phyloP scores from a whole-genome alignment of 1,140 invertebrate genomes.

The Drosophila gunungcola region DNA sequence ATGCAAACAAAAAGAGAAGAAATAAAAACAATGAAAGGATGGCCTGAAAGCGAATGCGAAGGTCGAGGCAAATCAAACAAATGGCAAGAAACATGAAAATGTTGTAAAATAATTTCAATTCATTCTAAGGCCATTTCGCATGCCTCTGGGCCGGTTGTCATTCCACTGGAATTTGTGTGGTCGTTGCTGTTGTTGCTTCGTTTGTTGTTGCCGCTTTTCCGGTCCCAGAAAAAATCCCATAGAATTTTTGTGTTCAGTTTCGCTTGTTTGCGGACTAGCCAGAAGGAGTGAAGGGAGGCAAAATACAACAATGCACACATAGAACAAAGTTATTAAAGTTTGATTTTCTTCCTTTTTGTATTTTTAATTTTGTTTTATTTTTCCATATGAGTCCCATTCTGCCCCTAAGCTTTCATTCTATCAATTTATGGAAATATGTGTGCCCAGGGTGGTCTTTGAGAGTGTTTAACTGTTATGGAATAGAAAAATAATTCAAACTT shows the following conservation, averaged over 20 bases:
- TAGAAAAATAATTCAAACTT: not conserved
- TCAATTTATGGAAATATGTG: constrained; percentile 40
- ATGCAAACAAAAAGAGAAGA: constrained; percentile 41
- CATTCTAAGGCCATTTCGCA: constrained; percentile 52
- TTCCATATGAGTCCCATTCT: constrained; percentile 22
- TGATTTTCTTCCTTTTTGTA: constrained; percentile 32
- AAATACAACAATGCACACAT: constrained; percentile 13
- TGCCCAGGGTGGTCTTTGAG: not conserved
- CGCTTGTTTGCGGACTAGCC: constrained; percentile 54
- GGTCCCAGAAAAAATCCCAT: constrained; percentile 19
- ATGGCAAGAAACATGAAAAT: constrained; percentile 71
- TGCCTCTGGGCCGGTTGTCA: constrained; percentile 43
- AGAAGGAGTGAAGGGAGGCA: constrained; percentile 18
- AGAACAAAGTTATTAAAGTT: constrained; percentile 39
- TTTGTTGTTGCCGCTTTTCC: constrained; percentile 25
- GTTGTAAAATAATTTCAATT: constrained; percentile 82
- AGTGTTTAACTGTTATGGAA: not conserved
- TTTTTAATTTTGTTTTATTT: constrained; percentile 25
- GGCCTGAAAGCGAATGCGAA: constrained; percentile 17
- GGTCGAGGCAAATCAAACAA: constrained; percentile 61
- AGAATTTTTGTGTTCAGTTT: constrained; percentile 39
- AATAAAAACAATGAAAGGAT: constrained; percentile 25
- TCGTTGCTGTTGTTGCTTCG: constrained; percentile 9
- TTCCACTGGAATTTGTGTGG: constrained; percentile 25
- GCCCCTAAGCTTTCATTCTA: constrained; percentile 26